phyloP scores from a whole-genome alignment of 2,797 vertebrate genomes.

The Alectoris magna region DNA sequence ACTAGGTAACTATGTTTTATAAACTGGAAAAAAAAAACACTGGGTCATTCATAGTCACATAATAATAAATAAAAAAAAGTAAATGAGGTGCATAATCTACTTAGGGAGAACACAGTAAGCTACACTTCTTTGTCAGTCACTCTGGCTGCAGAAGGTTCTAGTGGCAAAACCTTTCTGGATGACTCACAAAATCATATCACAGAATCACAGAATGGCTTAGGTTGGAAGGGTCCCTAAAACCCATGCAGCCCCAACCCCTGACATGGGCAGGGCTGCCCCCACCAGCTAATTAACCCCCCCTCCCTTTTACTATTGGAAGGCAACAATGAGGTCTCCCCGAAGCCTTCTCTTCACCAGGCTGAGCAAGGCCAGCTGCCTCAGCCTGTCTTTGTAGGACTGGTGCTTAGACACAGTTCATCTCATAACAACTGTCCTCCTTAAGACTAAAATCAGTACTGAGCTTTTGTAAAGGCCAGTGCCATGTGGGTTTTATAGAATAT shows the following conservation, averaged over 20 bases:
- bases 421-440: not conserved
- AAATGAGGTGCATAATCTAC: fast-evolving
- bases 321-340: no score
- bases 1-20: not conserved
- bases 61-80: not conserved
- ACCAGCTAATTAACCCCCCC: no score
- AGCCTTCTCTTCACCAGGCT: no score
- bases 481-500: not conserved
- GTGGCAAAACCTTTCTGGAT: not conserved
- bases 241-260: no score
- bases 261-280: no score
- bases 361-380: no score
- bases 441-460: not conserved
- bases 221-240: no score
- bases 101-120: not conserved
- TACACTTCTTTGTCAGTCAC: not conserved
- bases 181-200: not conserved
- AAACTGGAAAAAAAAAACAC: not conserved
- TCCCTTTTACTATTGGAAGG: no score
- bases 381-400: no score
- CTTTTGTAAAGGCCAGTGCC: not conserved
- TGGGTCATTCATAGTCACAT: not conserved
- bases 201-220: no score
- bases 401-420: not conserved
- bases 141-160: not conserved